Evolutionary conservation across 2,888 invertebrate genomes (phyloP).

Genomic region (Thymelicus sylvestris): DNA sequence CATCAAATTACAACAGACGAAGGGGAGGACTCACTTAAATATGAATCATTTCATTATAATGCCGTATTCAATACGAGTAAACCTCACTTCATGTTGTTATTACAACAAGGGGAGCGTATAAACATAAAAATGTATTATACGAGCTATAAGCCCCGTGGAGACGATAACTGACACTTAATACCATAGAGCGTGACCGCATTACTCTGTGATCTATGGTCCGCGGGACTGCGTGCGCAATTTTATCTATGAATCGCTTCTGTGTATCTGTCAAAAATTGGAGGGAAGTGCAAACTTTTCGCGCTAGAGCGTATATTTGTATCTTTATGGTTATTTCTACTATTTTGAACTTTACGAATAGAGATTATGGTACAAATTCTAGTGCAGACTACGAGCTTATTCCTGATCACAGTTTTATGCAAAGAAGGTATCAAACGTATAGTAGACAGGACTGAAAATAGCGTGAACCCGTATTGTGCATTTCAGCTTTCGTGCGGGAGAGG

Average conservation of each 20-base stretch:
- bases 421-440: conserved; percentile 37
- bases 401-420: conserved; percentile 15
- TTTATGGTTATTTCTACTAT: background rate
- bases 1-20: conserved; percentile 74
- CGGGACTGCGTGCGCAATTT: conserved; percentile 60
- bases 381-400: conserved; percentile 10
- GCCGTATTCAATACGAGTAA: conserved; percentile 83
- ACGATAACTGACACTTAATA: conserved; percentile 84
- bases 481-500: conserved; percentile 53
- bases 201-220: conserved; percentile 82
- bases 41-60: conserved; percentile 86
- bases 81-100: conserved; percentile 82
- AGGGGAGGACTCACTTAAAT: conserved; percentile 84
- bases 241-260: conserved; percentile 70
- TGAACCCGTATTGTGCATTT: conserved; percentile 48
- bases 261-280: conserved; percentile 69
- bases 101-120: conserved; percentile 74
- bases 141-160: conserved; percentile 78
- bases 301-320: conserved; percentile 50
- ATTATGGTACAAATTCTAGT: conserved; percentile 42
- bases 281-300: conserved; percentile 60
- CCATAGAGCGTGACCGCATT: conserved; percentile 84
- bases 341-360: conserved; percentile 51
- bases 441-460: conserved; percentile 58
- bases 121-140: conserved; percentile 77